Evolutionary conservation across 2,797 vertebrate species (phyloP), one percentile per base, ranked within the genome.

Genomic region (Leucoraja ocellata): DNA sequence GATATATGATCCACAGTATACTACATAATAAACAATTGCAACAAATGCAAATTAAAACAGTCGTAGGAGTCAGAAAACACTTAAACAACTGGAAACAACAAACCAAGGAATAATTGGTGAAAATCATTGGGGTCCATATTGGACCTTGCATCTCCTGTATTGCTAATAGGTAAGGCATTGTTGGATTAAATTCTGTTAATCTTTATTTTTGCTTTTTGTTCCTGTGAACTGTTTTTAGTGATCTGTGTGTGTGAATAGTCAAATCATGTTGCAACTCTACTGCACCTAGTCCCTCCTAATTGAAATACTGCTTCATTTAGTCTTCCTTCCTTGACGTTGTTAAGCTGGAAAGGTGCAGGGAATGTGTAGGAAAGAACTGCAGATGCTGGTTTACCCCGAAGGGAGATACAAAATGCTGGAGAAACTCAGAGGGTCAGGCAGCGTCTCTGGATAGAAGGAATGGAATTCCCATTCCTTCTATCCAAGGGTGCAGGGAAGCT

Each of bases 51-150:
- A 88, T 88, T 28, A 88, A 88, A 88, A 88, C 61, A 54, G 84
- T 65, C 61, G 68, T 88, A 68, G 81, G 68, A 65, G 84, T 63
- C 61, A 88, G 84, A 61, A 63, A 8, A 65, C 61, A 88, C 14
- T 65, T 65, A 63, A 88, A 88, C 32, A 32, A 65, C 32, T 32
- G 65, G 61, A 32, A 88, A 68, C 84, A 65, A 32, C n/a, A 65
- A 58, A 14, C 61, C 84, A 68, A 88, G 84, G 61, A 16, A 88
- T 88, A 88, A 88, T 88, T 86, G 65, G 84, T 88, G 65, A 88
- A 68, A 88, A 68, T 88, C 84, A 88, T 16, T 86, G 4, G 71
- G 71, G 71, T 16, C 39, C 71, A 73, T 4, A 73, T 0, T 73
- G 8, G 65, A 68, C 16, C 65, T 68, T 73, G 71, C 71, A 73